Evolutionary conservation across 1,140 invertebrate species (phyloP), one percentile per base, ranked within the genome.

Genomic region (Medauroidea extradentata): DNA sequence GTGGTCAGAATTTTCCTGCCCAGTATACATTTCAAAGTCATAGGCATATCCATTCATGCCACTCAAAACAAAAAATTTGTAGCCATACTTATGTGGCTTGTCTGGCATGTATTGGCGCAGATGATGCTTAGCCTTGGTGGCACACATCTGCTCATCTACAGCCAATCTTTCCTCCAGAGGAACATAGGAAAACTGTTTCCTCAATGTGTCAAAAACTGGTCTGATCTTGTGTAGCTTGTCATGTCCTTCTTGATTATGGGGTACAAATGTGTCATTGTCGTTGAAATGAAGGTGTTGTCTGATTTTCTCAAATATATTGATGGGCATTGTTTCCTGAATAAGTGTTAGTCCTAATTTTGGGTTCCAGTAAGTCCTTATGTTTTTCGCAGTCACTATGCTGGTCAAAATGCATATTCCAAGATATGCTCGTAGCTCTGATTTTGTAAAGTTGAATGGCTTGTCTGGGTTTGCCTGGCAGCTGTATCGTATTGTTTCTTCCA

Each of bases 291-390:
- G 29, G 50, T 52, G 60, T 16, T 54, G 50, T 19, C 68, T 59
- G 13, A 72, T 69, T 62, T 68, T 67, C 65, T 73, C 69, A 59
- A 72, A 75, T 58, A 62, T 63, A 29, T 74, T 75, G 24, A 67
- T 48, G 18, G 63, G 43, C 68, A 70, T 73, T n/a, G 62, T 63
- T 64, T 68, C 63, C 60, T 16, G 27, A 52, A 21, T 27, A 52
- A 21, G 7, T 18, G 16, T 4, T 9, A 16, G 19, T 29, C 24
- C 19, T 27, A 52, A 29, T 9, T 21, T 25, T 21, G 44, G 44
- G 44, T 46, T 46, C 44, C 44, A 46, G 24, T 46, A 46, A 25
- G 18, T 25, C 44, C 44, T 19, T 4, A 25, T 46, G n/a, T 25
- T 46, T n/a, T 46, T 46, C 18, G 44, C 44, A 46, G 44, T 46